phyloP scores from a whole-genome alignment of 2,888 invertebrate species.

The Minunthozetes semirufus region DNA sequence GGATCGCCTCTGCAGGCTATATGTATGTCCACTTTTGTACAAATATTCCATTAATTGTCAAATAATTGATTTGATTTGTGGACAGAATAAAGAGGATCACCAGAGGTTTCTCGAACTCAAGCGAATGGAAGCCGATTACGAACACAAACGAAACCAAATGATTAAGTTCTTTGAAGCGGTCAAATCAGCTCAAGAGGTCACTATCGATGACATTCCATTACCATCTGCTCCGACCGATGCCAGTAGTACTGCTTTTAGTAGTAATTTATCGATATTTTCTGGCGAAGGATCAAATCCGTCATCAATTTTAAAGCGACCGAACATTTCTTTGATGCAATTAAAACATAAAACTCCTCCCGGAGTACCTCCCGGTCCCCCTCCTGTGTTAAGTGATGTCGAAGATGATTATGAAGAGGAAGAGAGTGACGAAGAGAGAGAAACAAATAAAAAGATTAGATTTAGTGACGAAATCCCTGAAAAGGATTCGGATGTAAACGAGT shows the following conservation, averaged over 20 bases:
- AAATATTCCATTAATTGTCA: neutral
- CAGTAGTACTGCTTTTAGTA: neutral
- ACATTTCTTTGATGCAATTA: neutral
- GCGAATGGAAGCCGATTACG: conserved; percentile 83
- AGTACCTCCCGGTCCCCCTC: conserved; percentile 77
- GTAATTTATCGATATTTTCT: neutral
- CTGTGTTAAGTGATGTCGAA: conserved; percentile 61
- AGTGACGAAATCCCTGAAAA: conserved; percentile 54
- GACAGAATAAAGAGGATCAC: conserved; percentile 70
- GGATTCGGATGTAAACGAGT: conserved; percentile 45
- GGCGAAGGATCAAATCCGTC: conserved; percentile 44
- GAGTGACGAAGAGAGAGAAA: conserved; percentile 35
- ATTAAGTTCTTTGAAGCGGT: conserved; percentile 92
- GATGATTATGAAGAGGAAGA: conserved; percentile 46
- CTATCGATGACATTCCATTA: conserved; percentile 89
- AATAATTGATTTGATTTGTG: conserved; percentile 33
- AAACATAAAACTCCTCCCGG: conserved; percentile 59
- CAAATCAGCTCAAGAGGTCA: conserved; percentile 84
- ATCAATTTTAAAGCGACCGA: conserved; percentile 65
- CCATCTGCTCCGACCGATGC: conserved; percentile 53
- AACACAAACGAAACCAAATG: conserved; percentile 73
- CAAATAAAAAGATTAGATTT: conserved; percentile 56
- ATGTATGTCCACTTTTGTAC: conserved; percentile 57
- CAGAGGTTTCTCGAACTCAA: conserved; percentile 89
- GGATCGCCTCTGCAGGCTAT: conserved; percentile 85